Evolutionary conservation across 2,113 vertebrate species (phyloP), one percentile per base, ranked within the genome.

Genomic region (Scophthalmus maximus): DNA sequence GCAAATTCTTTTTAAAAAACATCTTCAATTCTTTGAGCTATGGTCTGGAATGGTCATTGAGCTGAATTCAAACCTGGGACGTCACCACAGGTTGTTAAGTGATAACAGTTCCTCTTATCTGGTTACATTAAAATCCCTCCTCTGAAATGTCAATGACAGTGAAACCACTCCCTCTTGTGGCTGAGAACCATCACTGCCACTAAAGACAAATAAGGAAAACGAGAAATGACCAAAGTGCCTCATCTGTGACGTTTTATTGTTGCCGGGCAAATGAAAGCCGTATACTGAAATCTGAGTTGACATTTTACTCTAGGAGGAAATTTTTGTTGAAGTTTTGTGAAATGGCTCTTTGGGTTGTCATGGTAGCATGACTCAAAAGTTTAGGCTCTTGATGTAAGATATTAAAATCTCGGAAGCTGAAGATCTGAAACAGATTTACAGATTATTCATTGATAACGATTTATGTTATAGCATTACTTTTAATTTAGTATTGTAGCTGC

Each of bases 91-190:
- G 11, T 42, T 67, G 29, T 38, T n/a, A 32, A 49, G 12, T 26
- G 11, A 62, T 58, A 32, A 46, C 11, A 34, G 27, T 64, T 5
- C 17, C 27, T 56, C 6, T 58, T 8, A 60, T 68, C 25, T 25
- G 17, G 1, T 60, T 68, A 57, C 3, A 29, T 2, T 66, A 40
- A 62, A 70, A 38, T 78, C 51, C 14, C 17, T 22, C 4, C 34
- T 51, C 25, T 46, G 7, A 63, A 7, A 30, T 15, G 40, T 44
- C 25, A 69, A 42, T 32, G 38, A 34, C n/a, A 15, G 40, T 26
- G 2, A 78, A 74, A 83, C 14, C 29, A 61, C 15, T 46, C 32
- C 52, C 9, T 26, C 42, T 76, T 53, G 30, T 75, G 38, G 74
- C 29, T 60, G 34, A 52, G n/a, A 38, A 62, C 23, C 27, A 38